Evolutionary conservation across 2,888 invertebrate species (phyloP), one percentile per base, ranked within the genome.

Genomic region (Acronicta leporina): DNA sequence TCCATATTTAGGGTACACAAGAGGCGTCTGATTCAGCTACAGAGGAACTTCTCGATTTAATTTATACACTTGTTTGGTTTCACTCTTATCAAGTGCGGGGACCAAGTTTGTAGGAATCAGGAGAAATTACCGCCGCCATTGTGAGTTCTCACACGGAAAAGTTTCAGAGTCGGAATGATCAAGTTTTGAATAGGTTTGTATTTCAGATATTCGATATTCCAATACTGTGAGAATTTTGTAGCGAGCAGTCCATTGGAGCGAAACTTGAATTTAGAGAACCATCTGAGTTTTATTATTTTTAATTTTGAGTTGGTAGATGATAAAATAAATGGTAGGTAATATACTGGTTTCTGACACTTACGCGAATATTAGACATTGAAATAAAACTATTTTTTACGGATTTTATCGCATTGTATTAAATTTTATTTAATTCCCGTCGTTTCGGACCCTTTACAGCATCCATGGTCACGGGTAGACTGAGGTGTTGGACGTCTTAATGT

Each of bases 41-140:
- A 84, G 75, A 82, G 79, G 82, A 93, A 92, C 84, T 92, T 92
- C 88, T 87, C 88, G 88, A 92, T 92, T 92, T 92, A 92, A 92
- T 80, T 92, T 92, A 89, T 88, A 87, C 87, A 90, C 90, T 92
- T 92, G 88, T 92, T 90, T 90, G 89, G 89, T 86, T 87, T 87
- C 79, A 83, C 86, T 89, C 89, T 87, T 89, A 89, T 89, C 88
- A 83, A 72, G 74, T 75, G 66, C 57, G 52, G 61, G 53, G 64
- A 69, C 73, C 65, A 67, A 74, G 75, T 80, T 79, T 63, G 63
- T 47, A 43, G 57, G 62, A 77, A 73, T 78, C 76, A 73, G 63
- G 63, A 69, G 78, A 79, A 79, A 80, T 81, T 79, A 80, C 81
- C 42, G 67, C 30, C 50, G 52, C 74, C 69, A 78, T 80, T 83